Evolutionary conservation across 2,797 vertebrate species (phyloP).

Genomic region (Sphaeramia orbicularis): DNA sequence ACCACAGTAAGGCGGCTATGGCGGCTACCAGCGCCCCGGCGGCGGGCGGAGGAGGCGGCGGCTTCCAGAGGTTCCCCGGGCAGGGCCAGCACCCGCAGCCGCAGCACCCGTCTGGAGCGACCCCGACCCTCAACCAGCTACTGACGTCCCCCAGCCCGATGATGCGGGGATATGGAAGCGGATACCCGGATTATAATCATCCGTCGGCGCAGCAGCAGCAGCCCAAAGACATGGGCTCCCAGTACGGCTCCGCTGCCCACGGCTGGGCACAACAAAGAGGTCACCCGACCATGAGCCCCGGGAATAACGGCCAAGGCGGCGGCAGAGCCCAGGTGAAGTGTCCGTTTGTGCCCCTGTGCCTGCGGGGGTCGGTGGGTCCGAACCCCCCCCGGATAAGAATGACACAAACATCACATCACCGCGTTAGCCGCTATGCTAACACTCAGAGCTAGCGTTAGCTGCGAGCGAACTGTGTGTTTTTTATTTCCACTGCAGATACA

Average conservation of each 20-base stretch:
- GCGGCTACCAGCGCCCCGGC: conserved; percentile 81
- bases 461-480: conserved; percentile 2
- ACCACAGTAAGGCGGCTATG: conserved; percentile 85
- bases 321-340: conserved; percentile 89
- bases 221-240: conserved; percentile 89
- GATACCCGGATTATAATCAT: conserved; percentile 89
- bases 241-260: conserved; percentile 87
- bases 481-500: conserved; percentile 23
- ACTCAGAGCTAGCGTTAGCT: conserved; percentile 24
- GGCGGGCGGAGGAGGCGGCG: conserved; percentile 18
- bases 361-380: not conserved
- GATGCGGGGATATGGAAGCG: conserved; percentile 90
- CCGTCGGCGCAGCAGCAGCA: conserved; percentile 78
- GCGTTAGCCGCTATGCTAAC: conserved; percentile 52
- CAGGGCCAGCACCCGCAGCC: conserved; percentile 84
- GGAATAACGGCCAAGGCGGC: conserved; percentile 83
- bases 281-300: conserved; percentile 91
- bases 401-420: not conserved
- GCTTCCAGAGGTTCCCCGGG: conserved; percentile 86
- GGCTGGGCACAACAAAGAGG: conserved; percentile 92
- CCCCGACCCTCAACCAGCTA: conserved; percentile 93
- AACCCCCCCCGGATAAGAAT: not conserved
- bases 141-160: conserved; percentile 93
- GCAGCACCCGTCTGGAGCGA: conserved; percentile 91
- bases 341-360: not conserved